Percentiles rank a stretch among this genome's conserved stretches.
These are phyloP conservation scores for Esox lucius DNA, from an alignment of 2,797 vertebrate genomes.

Conservation along the genomic window DNA sequence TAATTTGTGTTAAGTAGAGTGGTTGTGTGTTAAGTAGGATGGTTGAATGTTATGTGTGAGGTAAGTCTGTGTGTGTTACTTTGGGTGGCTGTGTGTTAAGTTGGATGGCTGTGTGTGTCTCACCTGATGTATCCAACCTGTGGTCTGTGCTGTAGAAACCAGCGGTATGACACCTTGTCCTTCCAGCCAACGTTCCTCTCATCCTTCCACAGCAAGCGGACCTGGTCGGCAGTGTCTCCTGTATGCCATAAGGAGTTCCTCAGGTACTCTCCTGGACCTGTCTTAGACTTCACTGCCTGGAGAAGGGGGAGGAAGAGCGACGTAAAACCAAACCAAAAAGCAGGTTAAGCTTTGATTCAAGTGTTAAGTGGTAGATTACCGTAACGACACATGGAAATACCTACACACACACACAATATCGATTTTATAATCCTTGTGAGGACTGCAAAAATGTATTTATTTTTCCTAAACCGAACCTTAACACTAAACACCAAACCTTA, in stretches of 20 bases:
- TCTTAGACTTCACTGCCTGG: constrained; percentile 96
- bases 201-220: constrained; percentile 96
- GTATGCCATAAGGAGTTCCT: constrained; percentile 99
- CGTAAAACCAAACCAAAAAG: neutral
- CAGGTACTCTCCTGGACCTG: constrained; percentile 93
- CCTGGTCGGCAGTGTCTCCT: constrained; percentile 89
- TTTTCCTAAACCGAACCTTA: no score
- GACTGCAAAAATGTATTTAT: no score
- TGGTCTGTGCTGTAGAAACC: constrained; percentile 96
- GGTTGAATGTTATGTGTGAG: neutral
- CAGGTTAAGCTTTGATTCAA: neutral
- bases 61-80: neutral
- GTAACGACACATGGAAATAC: constrained; percentile 5
- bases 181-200: constrained; percentile 97
- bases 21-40: no score
- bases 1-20: no score
- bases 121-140: constrained; percentile 99
- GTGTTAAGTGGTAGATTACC: neutral
- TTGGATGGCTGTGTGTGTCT: constrained; percentile 13
- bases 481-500: no score
- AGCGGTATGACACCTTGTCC: constrained; percentile 98
- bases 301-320: constrained; percentile 11
- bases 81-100: neutral
- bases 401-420: neutral
- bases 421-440: no score